Percentiles rank a stretch among this genome's conserved stretches.
These are phyloP conservation scores for Drosophila truncata DNA, from an alignment of 1,140 invertebrate genomes.

Conservation along the genomic window DNA sequence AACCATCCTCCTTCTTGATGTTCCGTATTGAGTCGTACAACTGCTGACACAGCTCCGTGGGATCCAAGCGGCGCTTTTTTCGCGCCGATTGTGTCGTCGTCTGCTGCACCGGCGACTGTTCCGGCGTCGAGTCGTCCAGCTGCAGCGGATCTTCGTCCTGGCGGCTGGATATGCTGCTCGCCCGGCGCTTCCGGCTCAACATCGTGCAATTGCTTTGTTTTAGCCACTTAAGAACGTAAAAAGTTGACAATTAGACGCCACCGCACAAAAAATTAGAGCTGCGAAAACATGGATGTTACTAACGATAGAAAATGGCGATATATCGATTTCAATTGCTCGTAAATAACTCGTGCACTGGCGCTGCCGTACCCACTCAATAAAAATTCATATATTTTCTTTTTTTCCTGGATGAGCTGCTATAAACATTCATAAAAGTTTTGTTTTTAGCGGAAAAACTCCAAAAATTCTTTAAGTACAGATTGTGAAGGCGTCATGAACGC, in stretches of 20 bases:
- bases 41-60: constrained; percentile 95
- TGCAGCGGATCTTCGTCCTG: constrained; percentile 83
- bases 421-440: too few species aligned
- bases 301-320: neutral
- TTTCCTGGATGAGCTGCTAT: too few species aligned
- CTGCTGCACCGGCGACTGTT: constrained; percentile 86
- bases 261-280: constrained; percentile 44
- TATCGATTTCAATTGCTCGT: neutral
- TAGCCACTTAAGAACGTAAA: constrained; percentile 8
- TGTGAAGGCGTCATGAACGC: too few species aligned
- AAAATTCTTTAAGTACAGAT: too few species aligned
- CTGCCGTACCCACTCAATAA: too few species aligned
- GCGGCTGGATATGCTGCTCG: constrained; percentile 78
- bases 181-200: constrained; percentile 81
- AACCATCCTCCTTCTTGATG: constrained; percentile 96
- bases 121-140: constrained; percentile 86
- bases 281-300: neutral
- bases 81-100: constrained; percentile 70
- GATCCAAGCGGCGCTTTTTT: constrained; percentile 74
- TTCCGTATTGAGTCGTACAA: constrained; percentile 96
- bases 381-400: too few species aligned
- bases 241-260: constrained; percentile 61
- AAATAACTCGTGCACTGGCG: too few species aligned
- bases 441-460: too few species aligned
- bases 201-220: constrained; percentile 44